Conservation (phyloP, 2,797 vertebrate species). For the Acanthurus tractus region DNA sequence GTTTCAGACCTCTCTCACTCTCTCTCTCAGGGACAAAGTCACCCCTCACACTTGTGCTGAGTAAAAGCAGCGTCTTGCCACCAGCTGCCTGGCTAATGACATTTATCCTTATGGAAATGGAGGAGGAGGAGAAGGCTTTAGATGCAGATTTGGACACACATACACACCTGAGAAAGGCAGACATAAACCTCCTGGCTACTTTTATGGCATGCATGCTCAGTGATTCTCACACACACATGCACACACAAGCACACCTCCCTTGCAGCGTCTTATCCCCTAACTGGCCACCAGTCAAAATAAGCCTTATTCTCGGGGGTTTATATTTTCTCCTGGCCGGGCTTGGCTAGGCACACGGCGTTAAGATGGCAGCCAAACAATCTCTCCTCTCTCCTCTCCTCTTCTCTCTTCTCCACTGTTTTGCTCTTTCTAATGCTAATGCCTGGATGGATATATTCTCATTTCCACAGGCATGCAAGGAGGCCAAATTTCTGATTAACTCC, state of each 20-base stretch:
- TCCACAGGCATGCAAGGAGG: conserved; percentile 68
- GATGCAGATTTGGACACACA: conserved; percentile 75
- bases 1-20: conserved; percentile 76
- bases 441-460: conserved; percentile 77
- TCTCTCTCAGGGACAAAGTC: conserved; percentile 76
- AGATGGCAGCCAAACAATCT: conserved; percentile 81
- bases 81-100: conserved; percentile 78
- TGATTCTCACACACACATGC: conserved; percentile 42
- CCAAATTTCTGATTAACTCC: conserved; percentile 80
- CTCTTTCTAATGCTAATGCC: conserved; percentile 84
- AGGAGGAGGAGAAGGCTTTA: conserved; percentile 71
- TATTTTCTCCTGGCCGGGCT: conserved; percentile 75
- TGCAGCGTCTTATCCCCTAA: conserved; percentile 75
- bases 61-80: conserved; percentile 61
- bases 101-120: conserved; percentile 79
- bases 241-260: conserved; percentile 56
- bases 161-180: conserved; percentile 75
- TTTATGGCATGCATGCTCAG: conserved; percentile 57
- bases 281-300: conserved; percentile 85
- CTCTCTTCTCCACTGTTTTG: conserved; percentile 68
- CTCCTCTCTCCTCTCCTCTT: conserved; percentile 64
- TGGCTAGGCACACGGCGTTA: conserved; percentile 74
- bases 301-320: conserved; percentile 79
- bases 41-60: conserved; percentile 67
- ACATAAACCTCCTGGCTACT: conserved; percentile 70